phyloP scores from a whole-genome alignment of 2,797 vertebrate species.

The Thaleichthys pacificus region DNA sequence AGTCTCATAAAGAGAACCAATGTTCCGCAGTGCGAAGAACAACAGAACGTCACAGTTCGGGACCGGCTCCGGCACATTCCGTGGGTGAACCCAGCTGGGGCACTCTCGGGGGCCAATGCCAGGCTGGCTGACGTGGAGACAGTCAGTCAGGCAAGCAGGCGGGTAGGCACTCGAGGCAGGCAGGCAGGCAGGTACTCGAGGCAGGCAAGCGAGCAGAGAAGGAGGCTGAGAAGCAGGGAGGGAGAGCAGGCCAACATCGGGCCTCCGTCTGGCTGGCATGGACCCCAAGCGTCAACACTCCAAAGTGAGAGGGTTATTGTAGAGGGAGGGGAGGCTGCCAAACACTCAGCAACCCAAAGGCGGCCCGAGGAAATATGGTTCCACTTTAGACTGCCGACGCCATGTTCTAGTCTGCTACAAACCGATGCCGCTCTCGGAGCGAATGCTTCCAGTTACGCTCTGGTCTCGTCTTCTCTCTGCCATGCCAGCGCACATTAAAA shows the following conservation, averaged over 20 bases:
- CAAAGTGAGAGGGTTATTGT: constrained; percentile 55
- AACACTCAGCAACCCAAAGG: constrained; percentile 59
- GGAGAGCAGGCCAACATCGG: neutral
- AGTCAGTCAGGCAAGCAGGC: neutral
- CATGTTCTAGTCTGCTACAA: constrained; percentile 60
- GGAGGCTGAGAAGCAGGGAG: neutral
- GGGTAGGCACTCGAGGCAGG: neutral
- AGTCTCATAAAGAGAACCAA: constrained; percentile 59
- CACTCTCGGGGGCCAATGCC: constrained; percentile 42
- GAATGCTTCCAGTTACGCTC: constrained; percentile 53
- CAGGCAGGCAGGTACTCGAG: constrained; percentile 20
- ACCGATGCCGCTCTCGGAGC: constrained; percentile 56
- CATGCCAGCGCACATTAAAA: constrained; percentile 58
- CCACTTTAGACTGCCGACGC: constrained; percentile 62
- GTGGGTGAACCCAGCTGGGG: constrained; percentile 47
- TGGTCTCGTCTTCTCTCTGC: constrained; percentile 29
- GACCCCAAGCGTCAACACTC: constrained; percentile 55
- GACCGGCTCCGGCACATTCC: constrained; percentile 53
- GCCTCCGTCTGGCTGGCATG: constrained; percentile 48
- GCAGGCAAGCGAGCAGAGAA: constrained; percentile 6
- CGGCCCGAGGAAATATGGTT: constrained; percentile 63
- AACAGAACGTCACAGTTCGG: constrained; percentile 39
- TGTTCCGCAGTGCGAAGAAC: constrained; percentile 35
- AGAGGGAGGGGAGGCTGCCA: constrained; percentile 58
- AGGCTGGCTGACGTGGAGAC: neutral